Conservation (phyloP, 2,888 invertebrate species). For the Monopis laevigella region DNA sequence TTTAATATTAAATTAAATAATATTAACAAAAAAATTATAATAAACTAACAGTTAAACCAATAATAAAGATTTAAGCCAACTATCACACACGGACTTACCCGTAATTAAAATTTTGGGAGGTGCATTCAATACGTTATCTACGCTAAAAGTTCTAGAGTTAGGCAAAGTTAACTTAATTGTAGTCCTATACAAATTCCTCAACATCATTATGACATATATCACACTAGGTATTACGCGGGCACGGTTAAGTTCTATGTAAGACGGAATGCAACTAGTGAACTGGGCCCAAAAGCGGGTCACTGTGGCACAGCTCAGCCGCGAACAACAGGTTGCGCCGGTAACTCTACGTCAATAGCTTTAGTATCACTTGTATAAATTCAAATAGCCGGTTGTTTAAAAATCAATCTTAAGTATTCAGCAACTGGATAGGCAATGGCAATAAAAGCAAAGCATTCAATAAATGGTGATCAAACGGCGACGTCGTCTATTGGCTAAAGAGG, state of each 20-base stretch:
- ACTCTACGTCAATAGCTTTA: conserved; percentile 1
- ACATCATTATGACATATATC: conserved; percentile 32
- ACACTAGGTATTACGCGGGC: conserved; percentile 17
- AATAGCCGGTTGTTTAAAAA: no score
- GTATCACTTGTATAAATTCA: no score
- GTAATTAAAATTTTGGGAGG: conserved; percentile 68
- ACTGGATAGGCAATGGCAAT: no score
- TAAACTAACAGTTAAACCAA: no score
- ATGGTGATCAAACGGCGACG: neutral
- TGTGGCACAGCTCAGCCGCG: neutral
- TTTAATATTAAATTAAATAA: no score
- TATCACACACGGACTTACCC: conserved; percentile 42
- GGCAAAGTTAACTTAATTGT: conserved; percentile 27
- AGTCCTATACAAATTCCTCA: conserved; percentile 35
- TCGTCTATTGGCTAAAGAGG: conserved; percentile 1
- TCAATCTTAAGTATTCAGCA: no score
- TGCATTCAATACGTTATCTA: conserved; percentile 20
- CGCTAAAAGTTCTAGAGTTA: conserved; percentile 32
- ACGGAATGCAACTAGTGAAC: conserved; percentile 37
- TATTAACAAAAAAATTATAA: no score
- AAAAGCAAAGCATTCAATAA: no score
- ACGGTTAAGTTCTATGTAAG: conserved; percentile 39
- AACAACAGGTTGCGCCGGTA: conserved; percentile 2
- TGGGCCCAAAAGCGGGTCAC: conserved; percentile 27
- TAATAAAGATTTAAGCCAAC: no score